Base-by-base conservation (phyloP, 2,113 vertebrate genomes). In the Crotalus tigris region DNA sequence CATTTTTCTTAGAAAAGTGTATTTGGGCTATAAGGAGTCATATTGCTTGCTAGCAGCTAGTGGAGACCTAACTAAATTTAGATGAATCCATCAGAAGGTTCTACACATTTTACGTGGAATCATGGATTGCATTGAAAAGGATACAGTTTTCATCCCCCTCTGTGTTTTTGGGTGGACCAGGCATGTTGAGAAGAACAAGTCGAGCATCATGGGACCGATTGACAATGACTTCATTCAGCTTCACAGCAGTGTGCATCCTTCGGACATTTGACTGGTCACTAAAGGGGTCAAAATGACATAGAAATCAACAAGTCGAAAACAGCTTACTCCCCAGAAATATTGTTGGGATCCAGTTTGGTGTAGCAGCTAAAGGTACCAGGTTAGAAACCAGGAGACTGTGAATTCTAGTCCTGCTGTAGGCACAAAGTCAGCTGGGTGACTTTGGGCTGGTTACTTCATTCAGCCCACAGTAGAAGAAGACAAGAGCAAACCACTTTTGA, bases 91-190 rank as follows among this genome's bases (percentile, higher is more conserved):
- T 49, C 21, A 19, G 1, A 39, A 51, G 8, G 8, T 89, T 54
- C 23, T 81, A 26, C 46, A 58, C 12, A 4, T 24, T 75, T 7
- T 59, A 29, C 1, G 5, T 0, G 1, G 46, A n/a, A 13, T 59
- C 44, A 5, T 90, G 90, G 92, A 57, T n/a, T 95, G 51, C 93
- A 23, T 91, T 57, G 17, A 49, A 59, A 98, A 98, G 98, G 99
- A 99, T 99, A 99, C 99, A 99, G 96, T 99, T 99, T 96, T 99
- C 99, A 91, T 99, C 99, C 29, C 99, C 99, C 5, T 99, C 99
- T 0, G 97, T 97, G 94, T 99, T 99, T 93, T 98, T 99, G 8
- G 99, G 99, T n/a, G 99, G 99, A 13, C 99, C 99, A 0, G 99
- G 99, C 99, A 99, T 99, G 97, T 99, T 99, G 93, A 99, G 98